Evolutionary conservation across 2,888 invertebrate species (phyloP), one percentile per base, ranked within the genome.

Genomic region (Andrena camellia): DNA sequence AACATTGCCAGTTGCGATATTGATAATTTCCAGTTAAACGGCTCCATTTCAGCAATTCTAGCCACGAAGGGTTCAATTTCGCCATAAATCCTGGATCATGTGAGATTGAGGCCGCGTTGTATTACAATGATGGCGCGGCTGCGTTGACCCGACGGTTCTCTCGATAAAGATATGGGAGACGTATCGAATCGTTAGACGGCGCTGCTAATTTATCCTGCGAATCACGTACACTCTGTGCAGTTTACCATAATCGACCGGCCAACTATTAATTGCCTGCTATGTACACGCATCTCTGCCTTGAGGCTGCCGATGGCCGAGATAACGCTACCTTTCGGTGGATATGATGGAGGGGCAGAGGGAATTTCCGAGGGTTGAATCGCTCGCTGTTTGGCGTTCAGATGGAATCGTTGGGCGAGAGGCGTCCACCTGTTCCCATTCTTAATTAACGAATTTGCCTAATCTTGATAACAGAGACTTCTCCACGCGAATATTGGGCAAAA

Each of bases 181-280:
- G 57, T 81, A 42, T 42, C 42, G 17, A 81, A 83, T 73, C 77
- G 69, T 20, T 23, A 52, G 69, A 73, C 42, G 13, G n/a, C 68
- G 23, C 26, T 17, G 52, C 57, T 79, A 77, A 83, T 85, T 59
- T 17, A 71, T 62, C 42, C 17, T 23, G 59, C 60, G 67, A 70
- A 80, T 83, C 80, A 74, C 72, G 78, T 71, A 29, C 42, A 42
- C 42, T 67, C 69, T 33, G 50, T 23, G 42, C 17, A 59, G 73
- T 60, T 87, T 83, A 75, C 80, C 80, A 85, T 85, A 87, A 85
- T 87, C 82, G 77, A 52, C 26, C 57, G 74, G 57, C 26, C 57
- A 73, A 87, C 81, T 87, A 87, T 85, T 87, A 87, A 87, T 85
- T 79, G 73, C 57, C 48, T 20, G 64, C 62, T 35, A 67, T 59